Evolutionary conservation across 2,888 invertebrate genomes (phyloP), one percentile per base, ranked within the genome.

Genomic region (Alloscopus bannaensis): DNA sequence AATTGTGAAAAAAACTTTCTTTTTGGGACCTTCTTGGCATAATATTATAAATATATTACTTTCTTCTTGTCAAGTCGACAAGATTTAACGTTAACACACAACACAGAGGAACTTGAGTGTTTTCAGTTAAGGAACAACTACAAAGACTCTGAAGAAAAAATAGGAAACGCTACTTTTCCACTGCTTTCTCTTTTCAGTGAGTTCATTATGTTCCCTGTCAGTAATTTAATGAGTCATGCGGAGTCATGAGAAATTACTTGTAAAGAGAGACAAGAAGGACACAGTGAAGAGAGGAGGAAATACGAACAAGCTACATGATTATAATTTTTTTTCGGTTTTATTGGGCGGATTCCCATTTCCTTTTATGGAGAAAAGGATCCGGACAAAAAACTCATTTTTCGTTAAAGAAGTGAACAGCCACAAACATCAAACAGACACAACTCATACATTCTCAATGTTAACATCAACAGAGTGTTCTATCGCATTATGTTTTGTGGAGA

Each of bases 301-400:
- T n/a, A n/a, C n/a, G n/a, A n/a, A n/a, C n/a, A n/a, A n/a, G n/a
- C n/a, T n/a, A n/a, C n/a, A n/a, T n/a, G n/a, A n/a, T n/a, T n/a
- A n/a, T n/a, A n/a, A n/a, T 73, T 72, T 66, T 77, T 57, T 75
- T 70, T 76, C 64, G 71, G 70, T 75, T 85, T 84, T 85, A 85
- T 85, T 85, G 85, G 85, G 85, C 85, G 84, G 85, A 85, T 81
- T 85, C 85, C 85, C 84, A 81, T 83, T 82, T 79, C 78, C 84
- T 80, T 70, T 80, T 64, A 59, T 73, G 70, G 75, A 81, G 81
- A 78, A 79, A 81, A 81, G 85, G 85, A 84, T 79, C 81, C 77
- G 76, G 77, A 81, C 57, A 70, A 36, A 36, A 65, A 77, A 77
- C 69, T 77, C 77, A 77, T 64, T 77, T 26, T 26, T 28, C 47